A percentile compares a stretch with the other conserved stretches of the same genome.
Evolutionary conservation across 2,888 invertebrate genomes (phyloP).

Genomic region (Hecatera dysodea): DNA sequence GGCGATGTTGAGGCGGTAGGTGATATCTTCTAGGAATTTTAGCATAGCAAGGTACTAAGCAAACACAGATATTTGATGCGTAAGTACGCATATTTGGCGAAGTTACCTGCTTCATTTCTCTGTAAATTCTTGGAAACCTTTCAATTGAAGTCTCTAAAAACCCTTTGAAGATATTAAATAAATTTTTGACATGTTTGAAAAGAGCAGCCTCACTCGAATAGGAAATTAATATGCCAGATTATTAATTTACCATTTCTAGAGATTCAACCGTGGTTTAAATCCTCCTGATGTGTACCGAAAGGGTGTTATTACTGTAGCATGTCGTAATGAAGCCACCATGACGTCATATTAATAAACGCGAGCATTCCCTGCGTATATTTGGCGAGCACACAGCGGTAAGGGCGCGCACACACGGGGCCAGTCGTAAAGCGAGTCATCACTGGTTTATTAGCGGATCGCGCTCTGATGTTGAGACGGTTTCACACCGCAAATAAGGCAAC

Average conservation of each 20-base stretch:
- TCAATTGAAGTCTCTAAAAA: background rate
- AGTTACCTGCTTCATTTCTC: no score
- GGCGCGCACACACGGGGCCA: constrained; percentile 37
- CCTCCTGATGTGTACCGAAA: background rate
- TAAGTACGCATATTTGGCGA: background rate
- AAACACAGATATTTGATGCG: background rate
- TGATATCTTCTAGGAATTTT: background rate
- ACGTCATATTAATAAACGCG: constrained; percentile 49
- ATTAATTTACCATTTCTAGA: background rate
- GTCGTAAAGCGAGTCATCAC: constrained; percentile 56
- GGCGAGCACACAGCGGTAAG: constrained; percentile 48
- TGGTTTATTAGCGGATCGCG: constrained; percentile 48
- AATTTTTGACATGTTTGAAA: background rate
- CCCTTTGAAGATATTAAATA: background rate
- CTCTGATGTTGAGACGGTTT: background rate
- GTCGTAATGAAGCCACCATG: constrained; percentile 46
- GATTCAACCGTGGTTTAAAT: constrained; percentile 8
- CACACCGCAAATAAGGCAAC: background rate
- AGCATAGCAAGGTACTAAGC: no score
- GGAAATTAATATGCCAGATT: constrained; percentile 3
- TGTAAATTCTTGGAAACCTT: background rate
- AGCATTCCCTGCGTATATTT: constrained; percentile 53
- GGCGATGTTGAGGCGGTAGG: background rate
- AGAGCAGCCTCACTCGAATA: constrained; percentile 2
- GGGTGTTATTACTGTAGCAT: constrained; percentile 33